Percentiles rank a stretch among this genome's conserved stretches.
phyloP scores from a whole-genome alignment of 1,140 invertebrate genomes.

The Trachymyrmex cornetzi region DNA sequence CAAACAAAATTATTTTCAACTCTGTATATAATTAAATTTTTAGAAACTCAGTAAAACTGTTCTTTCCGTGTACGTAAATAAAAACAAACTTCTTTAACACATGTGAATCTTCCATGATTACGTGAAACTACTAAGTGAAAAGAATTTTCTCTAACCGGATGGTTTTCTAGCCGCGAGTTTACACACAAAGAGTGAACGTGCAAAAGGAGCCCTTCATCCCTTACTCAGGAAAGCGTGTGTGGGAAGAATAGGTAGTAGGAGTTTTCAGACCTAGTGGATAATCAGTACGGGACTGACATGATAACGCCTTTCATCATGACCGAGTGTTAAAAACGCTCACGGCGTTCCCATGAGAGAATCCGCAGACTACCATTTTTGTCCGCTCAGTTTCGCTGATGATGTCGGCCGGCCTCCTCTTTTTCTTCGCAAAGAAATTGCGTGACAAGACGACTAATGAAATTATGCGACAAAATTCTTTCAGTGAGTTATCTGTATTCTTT shows the following conservation, averaged over 20 bases:
- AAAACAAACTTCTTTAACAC: background rate
- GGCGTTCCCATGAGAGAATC: conserved; percentile 36
- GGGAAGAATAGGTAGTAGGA: background rate
- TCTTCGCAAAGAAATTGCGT: conserved; percentile 7
- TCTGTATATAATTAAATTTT: too few species aligned
- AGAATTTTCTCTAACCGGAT: background rate
- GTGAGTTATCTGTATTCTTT: conserved; percentile 3
- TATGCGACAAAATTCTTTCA: background rate
- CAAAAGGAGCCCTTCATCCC: background rate
- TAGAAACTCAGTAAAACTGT: too few species aligned
- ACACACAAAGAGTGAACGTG: background rate
- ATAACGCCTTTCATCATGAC: conserved; percentile 49
- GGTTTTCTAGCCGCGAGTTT: background rate
- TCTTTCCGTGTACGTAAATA: too few species aligned
- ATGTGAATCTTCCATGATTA: background rate
- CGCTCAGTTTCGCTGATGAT: conserved; percentile 48
- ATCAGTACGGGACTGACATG: conserved; percentile 28
- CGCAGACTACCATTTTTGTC: conserved; percentile 40
- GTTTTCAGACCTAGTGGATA: conserved; percentile 31
- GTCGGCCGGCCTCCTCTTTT: background rate
- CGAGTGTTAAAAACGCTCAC: conserved; percentile 24
- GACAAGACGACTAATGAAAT: conserved; percentile 26
- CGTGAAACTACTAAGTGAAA: background rate
- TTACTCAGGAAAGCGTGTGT: too few species aligned
- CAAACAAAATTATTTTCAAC: too few species aligned